Evolutionary conservation across 2,888 invertebrate species (phyloP).

Genomic region (Linnaemya tessellans): DNA sequence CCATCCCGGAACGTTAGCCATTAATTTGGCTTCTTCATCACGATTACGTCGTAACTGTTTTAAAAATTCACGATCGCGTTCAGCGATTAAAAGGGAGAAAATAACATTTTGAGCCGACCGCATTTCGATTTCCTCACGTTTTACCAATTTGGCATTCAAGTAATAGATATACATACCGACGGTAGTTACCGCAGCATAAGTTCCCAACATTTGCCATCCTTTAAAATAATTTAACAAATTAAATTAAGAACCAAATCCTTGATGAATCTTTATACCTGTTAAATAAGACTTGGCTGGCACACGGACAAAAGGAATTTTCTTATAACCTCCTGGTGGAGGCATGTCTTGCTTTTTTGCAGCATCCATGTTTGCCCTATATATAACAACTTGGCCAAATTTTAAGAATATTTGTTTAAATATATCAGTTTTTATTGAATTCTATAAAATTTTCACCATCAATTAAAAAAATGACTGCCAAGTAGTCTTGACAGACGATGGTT

Average conservation of each 20-base stretch:
- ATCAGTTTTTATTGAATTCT: neutral
- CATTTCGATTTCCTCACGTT: constrained; percentile 88
- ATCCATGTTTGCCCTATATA: constrained; percentile 72
- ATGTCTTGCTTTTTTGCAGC: constrained; percentile 90
- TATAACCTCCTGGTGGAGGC: constrained; percentile 96
- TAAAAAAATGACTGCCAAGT: constrained; percentile 70
- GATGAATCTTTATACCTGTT: constrained; percentile 84
- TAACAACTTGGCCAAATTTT: neutral
- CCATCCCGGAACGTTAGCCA: constrained; percentile 96
- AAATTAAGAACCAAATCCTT: neutral
- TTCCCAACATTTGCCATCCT: constrained; percentile 87
- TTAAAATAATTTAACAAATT: neutral
- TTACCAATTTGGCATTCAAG: constrained; percentile 84
- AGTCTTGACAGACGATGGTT: constrained; percentile 74
- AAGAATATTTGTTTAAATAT: neutral
- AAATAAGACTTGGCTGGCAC: constrained; percentile 89
- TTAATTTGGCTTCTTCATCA: constrained; percentile 92
- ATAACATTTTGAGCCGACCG: constrained; percentile 90
- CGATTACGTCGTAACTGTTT: constrained; percentile 91
- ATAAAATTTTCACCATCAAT: constrained; percentile 24
- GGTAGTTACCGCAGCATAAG: constrained; percentile 86
- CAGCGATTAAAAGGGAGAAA: constrained; percentile 90
- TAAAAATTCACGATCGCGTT: constrained; percentile 92
- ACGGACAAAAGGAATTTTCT: constrained; percentile 88
- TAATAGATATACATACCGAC: constrained; percentile 86